Conservation (phyloP, 2,888 invertebrate species). For the Pterostichus niger region DNA sequence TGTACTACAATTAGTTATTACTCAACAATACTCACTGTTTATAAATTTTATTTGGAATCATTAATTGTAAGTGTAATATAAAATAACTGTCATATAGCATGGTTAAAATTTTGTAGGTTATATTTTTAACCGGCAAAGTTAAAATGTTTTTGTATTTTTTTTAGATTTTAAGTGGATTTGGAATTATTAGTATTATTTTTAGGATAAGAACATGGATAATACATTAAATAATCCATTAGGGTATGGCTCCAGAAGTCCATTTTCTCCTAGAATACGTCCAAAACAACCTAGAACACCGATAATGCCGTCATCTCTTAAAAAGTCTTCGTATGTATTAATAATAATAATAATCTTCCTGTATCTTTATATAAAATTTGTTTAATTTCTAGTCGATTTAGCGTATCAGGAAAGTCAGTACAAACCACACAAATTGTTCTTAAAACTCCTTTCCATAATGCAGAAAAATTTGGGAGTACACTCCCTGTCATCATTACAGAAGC, state of each 20-base stretch:
- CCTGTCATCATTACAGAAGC: slow-evolving; percentile 95
- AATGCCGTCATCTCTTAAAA: slow-evolving; percentile 72
- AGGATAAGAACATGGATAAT: slow-evolving; percentile 69
- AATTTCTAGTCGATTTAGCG: slow-evolving; percentile 77
- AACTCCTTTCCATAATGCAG: slow-evolving; percentile 86
- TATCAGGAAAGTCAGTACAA: slow-evolving; percentile 83
- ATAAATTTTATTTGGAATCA: background rate
- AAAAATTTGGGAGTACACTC: slow-evolving; percentile 89
- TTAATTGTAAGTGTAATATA: background rate
- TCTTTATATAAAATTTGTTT: slow-evolving; percentile 52
- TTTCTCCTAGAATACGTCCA: slow-evolving; percentile 73
- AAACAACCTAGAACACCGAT: slow-evolving; percentile 71
- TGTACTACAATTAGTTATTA: too few relatives aligned
- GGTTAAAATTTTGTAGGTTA: slow-evolving; percentile 22
- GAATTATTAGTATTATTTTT: background rate
- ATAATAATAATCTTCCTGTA: too few relatives aligned
- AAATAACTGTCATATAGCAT: background rate
- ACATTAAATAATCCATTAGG: slow-evolving; percentile 70
- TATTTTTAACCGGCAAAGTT: slow-evolving; percentile 22
- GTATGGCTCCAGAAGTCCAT: slow-evolving; percentile 70
- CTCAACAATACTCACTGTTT: too few relatives aligned
- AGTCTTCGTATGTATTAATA: slow-evolving; percentile 73
- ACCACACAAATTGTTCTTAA: slow-evolving; percentile 88
- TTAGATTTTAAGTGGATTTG: background rate
- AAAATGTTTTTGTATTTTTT: background rate